phyloP scores from a whole-genome alignment of 2,113 vertebrate genomes.

The Stigmatopora nigra region DNA sequence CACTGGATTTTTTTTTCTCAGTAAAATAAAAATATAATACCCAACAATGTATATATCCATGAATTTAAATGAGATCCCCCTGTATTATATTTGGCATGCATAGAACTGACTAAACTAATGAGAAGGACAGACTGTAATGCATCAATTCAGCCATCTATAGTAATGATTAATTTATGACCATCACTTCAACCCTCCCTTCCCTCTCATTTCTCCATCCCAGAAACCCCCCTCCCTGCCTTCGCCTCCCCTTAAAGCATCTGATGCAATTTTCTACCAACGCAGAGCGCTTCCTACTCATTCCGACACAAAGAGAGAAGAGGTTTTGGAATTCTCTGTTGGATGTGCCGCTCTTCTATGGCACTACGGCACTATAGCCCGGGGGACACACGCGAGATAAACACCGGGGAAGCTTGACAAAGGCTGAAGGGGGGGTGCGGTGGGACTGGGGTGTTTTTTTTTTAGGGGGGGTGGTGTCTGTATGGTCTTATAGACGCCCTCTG shows the following conservation, averaged over 20 bases:
- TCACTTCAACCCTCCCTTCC: conserved; percentile 14
- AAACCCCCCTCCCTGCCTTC: conserved; percentile 23
- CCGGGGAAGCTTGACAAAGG: conserved; percentile 59
- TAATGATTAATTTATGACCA: conserved; percentile 63
- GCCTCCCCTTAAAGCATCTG: conserved; percentile 46
- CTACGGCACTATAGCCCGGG: conserved; percentile 23
- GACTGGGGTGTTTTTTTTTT: too few relatives aligned
- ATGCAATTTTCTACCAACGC: conserved; percentile 67
- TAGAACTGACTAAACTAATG: conserved; percentile 53
- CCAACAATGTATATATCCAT: conserved; percentile 30
- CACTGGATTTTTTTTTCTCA: conserved; percentile 13
- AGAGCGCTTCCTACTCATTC: conserved; percentile 55
- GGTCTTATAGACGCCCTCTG: conserved; percentile 47
- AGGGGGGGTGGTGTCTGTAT: conserved; percentile 13
- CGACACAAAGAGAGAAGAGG: conserved; percentile 59
- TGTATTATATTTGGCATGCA: conserved; percentile 39
- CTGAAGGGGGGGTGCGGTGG: conserved; percentile 38
- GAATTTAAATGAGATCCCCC: conserved; percentile 37
- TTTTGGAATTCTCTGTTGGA: conserved; percentile 47
- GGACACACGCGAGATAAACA: conserved; percentile 56
- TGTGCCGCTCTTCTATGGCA: conserved; percentile 40
- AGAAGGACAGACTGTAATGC: conserved; percentile 57
- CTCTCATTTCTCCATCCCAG: conserved; percentile 26
- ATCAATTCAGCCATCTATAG: conserved; percentile 57
- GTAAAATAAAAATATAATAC: conserved; percentile 36